Evolutionary conservation across 2,888 invertebrate species (phyloP), one percentile per base, ranked within the genome.

Genomic region (Drosophila algonquin): DNA sequence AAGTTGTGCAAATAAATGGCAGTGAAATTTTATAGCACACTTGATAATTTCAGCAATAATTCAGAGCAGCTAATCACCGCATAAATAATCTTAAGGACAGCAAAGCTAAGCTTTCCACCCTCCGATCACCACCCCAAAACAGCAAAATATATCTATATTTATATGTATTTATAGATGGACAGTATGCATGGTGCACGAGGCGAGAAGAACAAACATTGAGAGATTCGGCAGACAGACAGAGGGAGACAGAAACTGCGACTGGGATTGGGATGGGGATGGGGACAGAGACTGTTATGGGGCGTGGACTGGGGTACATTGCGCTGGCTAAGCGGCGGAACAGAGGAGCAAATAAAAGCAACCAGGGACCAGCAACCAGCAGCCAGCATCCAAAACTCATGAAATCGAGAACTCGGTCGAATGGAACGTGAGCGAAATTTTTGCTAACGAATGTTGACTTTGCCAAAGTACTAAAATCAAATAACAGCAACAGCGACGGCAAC

Each of bases 61-160:
- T 90, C 90, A 88, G 80, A 58, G 65, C 73, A 79, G 81, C 88
- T 90, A 90, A 90, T 90, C 90, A 88, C 90, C 90, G 90, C 89
- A 90, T 90, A 90, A 90, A 90, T 90, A 89, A 90, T 89, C 80
- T 78, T 76, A 80, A 80, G 78, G 80, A 82, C 77, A 76, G 67
- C 68, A 12, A 57, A 24, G 48, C 65, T 75, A 47, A 60, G 57
- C 44, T 40, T 30, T 30, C 27, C 57, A 58, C 48, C 64, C 2
- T 1, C 40, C 14, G 0, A 40, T 1, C 40, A 6, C 40, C 14
- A 2, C 7, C 1, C n/a, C 56, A 67, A 45, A 56, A 51, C 27
- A 40, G 12, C 51, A 35, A 51, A 44, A 69, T 35, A 70, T 44
- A 59, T 35, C 7, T 50, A 56, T 44, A 61, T 60, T 54, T 46